Evolutionary conservation across 2,113 vertebrate species (phyloP).

Genomic region (Tonatia bakeri): DNA sequence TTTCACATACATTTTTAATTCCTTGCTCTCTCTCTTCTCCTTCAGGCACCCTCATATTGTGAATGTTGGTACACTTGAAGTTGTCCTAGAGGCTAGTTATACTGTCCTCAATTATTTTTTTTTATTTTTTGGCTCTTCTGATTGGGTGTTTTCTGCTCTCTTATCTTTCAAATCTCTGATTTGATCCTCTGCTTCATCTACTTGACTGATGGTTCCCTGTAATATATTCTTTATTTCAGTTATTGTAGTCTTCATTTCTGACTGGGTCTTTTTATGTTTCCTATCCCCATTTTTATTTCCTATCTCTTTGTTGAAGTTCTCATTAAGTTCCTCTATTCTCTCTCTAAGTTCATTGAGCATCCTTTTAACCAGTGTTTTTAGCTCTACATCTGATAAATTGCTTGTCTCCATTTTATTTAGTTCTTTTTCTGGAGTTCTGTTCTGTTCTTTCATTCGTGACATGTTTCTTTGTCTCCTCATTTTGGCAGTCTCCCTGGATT

Average conservation of each 20-base stretch:
- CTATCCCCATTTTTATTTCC: neutral
- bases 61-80: neutral
- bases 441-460: neutral
- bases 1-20: neutral
- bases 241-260: neutral
- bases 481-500: neutral
- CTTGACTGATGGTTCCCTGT: neutral
- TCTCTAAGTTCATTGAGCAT: neutral
- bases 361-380: neutral
- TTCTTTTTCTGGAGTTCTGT: neutral
- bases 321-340: neutral
- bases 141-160: neutral
- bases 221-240: neutral
- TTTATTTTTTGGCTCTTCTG: neutral
- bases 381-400: neutral
- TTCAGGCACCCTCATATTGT: neutral
- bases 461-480: neutral
- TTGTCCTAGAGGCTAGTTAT: neutral
- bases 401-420: neutral
- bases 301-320: neutral
- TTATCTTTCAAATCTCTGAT: neutral
- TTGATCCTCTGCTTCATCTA: neutral
- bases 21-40: neutral
- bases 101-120: neutral
- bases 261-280: neutral